A percentile compares a stretch with the other conserved stretches of the same genome.
Conservation (phyloP, 2,888 invertebrate species). For the Sialis lutaria region DNA sequence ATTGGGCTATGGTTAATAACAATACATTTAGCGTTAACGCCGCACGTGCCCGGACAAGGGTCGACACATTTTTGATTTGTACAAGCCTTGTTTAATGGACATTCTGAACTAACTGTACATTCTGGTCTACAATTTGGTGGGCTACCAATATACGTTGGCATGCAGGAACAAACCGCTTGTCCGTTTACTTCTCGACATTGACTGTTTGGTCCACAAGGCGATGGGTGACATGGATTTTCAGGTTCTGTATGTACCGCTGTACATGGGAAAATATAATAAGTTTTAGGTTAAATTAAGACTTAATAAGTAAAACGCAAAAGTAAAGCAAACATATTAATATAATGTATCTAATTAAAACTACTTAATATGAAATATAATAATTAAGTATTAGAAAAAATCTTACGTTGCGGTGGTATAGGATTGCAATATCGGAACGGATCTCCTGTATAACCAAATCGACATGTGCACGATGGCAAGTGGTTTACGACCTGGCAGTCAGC, state of each 20-base stretch:
- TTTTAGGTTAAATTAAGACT: no score
- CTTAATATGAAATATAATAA: background rate
- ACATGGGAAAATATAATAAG: constrained; percentile 2
- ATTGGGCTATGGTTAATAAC: constrained; percentile 37
- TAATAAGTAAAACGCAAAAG: no score
- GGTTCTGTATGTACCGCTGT: constrained; percentile 19
- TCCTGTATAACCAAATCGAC: constrained; percentile 36
- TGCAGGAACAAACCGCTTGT: constrained; percentile 28
- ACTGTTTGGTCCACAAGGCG: constrained; percentile 72
- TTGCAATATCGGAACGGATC: constrained; percentile 25
- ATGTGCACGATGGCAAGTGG: constrained; percentile 46
- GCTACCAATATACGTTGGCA: constrained; percentile 26
- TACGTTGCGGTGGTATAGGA: constrained; percentile 11
- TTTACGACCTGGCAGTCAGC: constrained; percentile 47
- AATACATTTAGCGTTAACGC: constrained; percentile 34
- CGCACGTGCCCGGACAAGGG: constrained; percentile 50
- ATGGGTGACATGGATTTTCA: constrained; percentile 50
- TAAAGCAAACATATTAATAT: no score
- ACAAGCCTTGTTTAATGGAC: constrained; percentile 52
- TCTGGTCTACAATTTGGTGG: constrained; percentile 61
- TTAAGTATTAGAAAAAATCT: background rate
- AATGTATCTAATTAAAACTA: no score
- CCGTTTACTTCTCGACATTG: constrained; percentile 52
- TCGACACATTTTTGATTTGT: constrained; percentile 52
- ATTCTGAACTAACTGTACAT: constrained; percentile 63